Evolutionary conservation across 2,797 vertebrate genomes (phyloP).

Genomic region (Setipinna tenuifilis): DNA sequence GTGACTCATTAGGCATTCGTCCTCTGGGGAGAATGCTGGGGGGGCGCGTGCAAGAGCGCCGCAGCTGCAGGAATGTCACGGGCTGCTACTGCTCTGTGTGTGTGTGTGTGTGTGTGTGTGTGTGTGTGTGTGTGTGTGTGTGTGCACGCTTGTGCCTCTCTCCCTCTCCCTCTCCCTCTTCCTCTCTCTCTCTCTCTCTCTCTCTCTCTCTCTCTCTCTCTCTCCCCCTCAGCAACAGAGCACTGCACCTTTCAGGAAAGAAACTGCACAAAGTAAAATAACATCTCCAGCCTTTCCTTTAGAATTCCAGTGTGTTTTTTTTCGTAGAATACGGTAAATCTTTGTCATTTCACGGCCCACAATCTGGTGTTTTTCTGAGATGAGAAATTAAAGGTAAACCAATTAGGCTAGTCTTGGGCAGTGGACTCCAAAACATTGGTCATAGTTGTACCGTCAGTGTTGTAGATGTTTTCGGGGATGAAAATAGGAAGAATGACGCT

Average conservation of each 20-base stretch:
- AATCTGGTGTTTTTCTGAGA: not conserved
- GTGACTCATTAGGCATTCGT: slow-evolving; percentile 86
- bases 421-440: not conserved
- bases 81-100: slow-evolving; percentile 63
- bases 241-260: slow-evolving; percentile 77
- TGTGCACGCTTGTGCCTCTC: slow-evolving; percentile 39
- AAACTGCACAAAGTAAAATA: slow-evolving; percentile 61
- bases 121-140: slow-evolving; percentile 37
- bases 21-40: slow-evolving; percentile 79
- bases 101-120: slow-evolving; percentile 50
- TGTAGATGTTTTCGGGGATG: not conserved
- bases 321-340: not conserved
- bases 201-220: slow-evolving; percentile 13
- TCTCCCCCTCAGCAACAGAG: slow-evolving; percentile 60
- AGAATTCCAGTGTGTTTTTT: slow-evolving; percentile 51
- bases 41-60: slow-evolving; percentile 67
- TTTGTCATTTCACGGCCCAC: not conserved
- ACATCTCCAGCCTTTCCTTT: slow-evolving; percentile 66
- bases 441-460: not conserved
- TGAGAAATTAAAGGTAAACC: not conserved
- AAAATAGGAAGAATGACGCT: not conserved
- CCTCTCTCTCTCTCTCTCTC: no score
- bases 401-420: not conserved
- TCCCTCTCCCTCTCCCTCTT: no score
- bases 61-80: slow-evolving; percentile 84